phyloP scores from a whole-genome alignment of 2,888 invertebrate species.

The Magallana nippona region DNA sequence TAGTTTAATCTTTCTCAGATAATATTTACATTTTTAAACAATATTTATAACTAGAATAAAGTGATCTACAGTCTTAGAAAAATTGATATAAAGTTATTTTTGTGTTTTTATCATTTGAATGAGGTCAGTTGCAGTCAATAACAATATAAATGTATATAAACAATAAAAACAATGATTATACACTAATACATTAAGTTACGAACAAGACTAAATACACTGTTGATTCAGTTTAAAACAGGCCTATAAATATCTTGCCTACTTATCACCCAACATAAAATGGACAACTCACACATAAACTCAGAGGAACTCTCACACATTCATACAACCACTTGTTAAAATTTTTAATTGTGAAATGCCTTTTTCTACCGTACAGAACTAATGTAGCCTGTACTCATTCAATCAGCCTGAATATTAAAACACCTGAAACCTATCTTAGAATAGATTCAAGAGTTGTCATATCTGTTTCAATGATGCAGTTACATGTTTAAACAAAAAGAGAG shows the following conservation, averaged over 20 bases:
- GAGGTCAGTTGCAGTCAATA: slow-evolving; percentile 26
- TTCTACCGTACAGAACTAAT: background rate
- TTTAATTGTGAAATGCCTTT: slow-evolving; percentile 4
- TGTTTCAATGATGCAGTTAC: background rate
- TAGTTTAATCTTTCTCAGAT: background rate
- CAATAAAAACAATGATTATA: slow-evolving; percentile 23
- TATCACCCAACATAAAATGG: slow-evolving; percentile 19
- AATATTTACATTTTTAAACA: background rate
- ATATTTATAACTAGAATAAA: background rate
- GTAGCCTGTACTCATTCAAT: background rate
- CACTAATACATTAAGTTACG: slow-evolving; percentile 29
- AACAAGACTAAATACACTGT: slow-evolving; percentile 25
- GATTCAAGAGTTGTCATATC: background rate
- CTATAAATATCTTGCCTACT: slow-evolving; percentile 33
- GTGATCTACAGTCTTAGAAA: background rate
- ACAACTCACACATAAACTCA: background rate
- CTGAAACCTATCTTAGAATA: background rate
- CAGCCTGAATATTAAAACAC: background rate
- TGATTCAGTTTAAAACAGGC: background rate
- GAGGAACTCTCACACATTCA: background rate
- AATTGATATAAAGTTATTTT: background rate
- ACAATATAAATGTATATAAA: slow-evolving; percentile 24
- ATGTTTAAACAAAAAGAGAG: background rate
- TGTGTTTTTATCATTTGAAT: background rate
- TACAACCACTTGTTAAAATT: slow-evolving; percentile 20